phyloP scores from a whole-genome alignment of 2,113 vertebrate genomes.

The Osmerus mordax region DNA sequence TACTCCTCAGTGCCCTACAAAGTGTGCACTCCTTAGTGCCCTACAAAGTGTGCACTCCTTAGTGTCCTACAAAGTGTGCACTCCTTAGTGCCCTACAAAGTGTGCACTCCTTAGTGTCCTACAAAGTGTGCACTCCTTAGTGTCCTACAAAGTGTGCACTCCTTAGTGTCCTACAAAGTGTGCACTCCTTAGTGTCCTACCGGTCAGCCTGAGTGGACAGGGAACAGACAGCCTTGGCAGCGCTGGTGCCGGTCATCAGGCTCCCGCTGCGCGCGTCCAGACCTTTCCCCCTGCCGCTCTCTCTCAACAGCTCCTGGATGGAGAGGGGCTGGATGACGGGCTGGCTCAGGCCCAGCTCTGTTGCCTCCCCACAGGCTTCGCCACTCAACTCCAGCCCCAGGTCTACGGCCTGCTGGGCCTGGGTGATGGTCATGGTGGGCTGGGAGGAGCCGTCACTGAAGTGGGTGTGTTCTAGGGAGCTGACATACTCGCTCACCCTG shows the following conservation, averaged over 20 bases:
- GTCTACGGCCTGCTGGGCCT: constrained; percentile 74
- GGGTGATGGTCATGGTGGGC: constrained; percentile 81
- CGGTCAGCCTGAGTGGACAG: constrained; percentile 93
- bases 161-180: neutral
- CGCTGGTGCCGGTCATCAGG: constrained; percentile 80
- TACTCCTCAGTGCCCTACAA: neutral
- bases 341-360: constrained; percentile 73
- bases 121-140: neutral
- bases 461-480: constrained; percentile 91
- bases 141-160: neutral
- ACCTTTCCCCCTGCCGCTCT: constrained; percentile 74
- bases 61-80: neutral
- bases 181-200: constrained; percentile 20
- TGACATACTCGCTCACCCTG: constrained; percentile 95
- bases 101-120: neutral
- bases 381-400: constrained; percentile 64
- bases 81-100: neutral
- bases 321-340: constrained; percentile 84
- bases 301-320: constrained; percentile 89
- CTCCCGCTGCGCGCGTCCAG: constrained; percentile 83
- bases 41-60: neutral
- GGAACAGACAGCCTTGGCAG: constrained; percentile 84
- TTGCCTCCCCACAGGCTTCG: constrained; percentile 62
- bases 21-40: neutral
- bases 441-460: constrained; percentile 86